These are phyloP conservation scores for Chitala chitala DNA, from an alignment of 2,113 vertebrate genomes.

Conservation along the genomic window DNA sequence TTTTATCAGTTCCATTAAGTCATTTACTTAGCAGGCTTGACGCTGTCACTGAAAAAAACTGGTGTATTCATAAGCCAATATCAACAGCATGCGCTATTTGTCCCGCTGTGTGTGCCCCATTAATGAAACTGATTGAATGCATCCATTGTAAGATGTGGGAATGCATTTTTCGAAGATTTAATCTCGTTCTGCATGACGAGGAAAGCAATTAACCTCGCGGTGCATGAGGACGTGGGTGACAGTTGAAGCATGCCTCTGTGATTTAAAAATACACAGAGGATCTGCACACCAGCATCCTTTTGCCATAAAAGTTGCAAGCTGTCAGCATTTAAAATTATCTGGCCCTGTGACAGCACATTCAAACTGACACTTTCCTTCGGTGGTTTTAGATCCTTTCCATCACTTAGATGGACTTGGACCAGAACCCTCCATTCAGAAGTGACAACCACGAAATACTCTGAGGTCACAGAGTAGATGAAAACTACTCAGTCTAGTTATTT, in stretches of 20 bases:
- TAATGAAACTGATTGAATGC: slow-evolving; percentile 26
- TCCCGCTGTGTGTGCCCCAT: not conserved
- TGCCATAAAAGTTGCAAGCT: slow-evolving; percentile 35
- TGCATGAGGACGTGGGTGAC: slow-evolving; percentile 41
- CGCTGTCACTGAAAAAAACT: no score
- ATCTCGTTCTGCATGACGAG: slow-evolving; percentile 46
- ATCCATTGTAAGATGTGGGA: slow-evolving; percentile 46
- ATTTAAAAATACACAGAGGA: slow-evolving; percentile 47
- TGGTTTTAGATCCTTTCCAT: not conserved
- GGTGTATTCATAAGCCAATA: not conserved
- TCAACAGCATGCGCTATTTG: not conserved
- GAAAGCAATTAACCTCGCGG: slow-evolving; percentile 55
- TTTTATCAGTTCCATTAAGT: no score
- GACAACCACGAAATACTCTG: no score
- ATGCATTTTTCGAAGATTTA: slow-evolving; percentile 47
- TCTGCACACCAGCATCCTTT: slow-evolving; percentile 10
- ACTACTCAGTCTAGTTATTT: no score
- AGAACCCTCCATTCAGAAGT: not conserved
- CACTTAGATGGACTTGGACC: not conserved
- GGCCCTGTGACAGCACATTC: slow-evolving; percentile 33
- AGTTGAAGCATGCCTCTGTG: slow-evolving; percentile 37
- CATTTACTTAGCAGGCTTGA: not conserved
- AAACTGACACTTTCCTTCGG: not conserved
- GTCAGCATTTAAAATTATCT: slow-evolving; percentile 42
- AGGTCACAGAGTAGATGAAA: no score